These are phyloP conservation scores for Timema podura DNA, from an alignment of 2,888 invertebrate genomes.

Conservation along the genomic window DNA sequence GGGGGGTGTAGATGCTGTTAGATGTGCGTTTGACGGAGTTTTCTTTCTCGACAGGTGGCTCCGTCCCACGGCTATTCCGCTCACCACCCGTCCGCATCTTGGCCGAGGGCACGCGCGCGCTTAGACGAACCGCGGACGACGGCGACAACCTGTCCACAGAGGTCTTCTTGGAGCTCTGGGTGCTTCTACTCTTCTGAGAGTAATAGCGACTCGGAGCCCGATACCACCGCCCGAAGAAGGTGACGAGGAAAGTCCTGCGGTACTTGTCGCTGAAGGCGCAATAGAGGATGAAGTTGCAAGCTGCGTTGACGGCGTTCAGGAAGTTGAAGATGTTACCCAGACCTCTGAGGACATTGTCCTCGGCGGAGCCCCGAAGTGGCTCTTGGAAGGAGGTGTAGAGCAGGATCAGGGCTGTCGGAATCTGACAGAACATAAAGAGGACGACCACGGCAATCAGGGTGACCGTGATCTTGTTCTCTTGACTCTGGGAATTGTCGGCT, in stretches of 20 bases:
- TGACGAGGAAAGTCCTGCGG: conserved; percentile 52
- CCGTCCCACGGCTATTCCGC: neutral
- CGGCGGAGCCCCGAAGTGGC: conserved; percentile 34
- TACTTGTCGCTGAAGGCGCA: conserved; percentile 73
- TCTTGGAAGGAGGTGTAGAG: conserved; percentile 49
- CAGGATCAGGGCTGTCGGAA: conserved; percentile 59
- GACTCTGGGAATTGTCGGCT: conserved; percentile 45
- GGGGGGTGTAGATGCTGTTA: conserved; percentile 6
- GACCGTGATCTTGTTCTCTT: conserved; percentile 69
- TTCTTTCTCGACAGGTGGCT: neutral
- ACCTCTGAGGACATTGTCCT: conserved; percentile 45
- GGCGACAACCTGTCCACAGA: neutral
- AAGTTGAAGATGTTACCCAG: conserved; percentile 71
- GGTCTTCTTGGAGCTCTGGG: neutral
- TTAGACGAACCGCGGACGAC: neutral
- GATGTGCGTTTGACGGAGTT: too few relatives aligned
- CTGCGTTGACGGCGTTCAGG: conserved; percentile 65
- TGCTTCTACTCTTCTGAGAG: neutral
- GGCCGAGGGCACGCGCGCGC: neutral
- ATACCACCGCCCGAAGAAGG: conserved; percentile 34
- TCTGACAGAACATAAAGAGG: conserved; percentile 69
- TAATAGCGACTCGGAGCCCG: neutral
- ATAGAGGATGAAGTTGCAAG: conserved; percentile 73
- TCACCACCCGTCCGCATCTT: neutral
- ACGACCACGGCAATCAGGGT: conserved; percentile 72